Conservation (phyloP, 2,113 vertebrate genomes). For the Sebastes fasciatus region DNA sequence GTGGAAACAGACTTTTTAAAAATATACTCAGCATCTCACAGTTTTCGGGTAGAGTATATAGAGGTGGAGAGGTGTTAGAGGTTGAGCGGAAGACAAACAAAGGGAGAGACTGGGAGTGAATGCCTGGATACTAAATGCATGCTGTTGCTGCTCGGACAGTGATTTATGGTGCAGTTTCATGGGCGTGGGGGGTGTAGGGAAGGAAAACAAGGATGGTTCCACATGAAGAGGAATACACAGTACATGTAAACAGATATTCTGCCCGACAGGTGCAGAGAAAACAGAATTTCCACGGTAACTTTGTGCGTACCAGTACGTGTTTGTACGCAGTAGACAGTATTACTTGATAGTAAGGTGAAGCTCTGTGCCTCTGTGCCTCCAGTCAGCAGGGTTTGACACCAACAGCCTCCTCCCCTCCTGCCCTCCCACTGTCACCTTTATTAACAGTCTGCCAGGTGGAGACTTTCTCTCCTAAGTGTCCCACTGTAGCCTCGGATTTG, state of each 20-base stretch:
- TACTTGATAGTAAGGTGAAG: slow-evolving; percentile 32
- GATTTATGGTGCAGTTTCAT: slow-evolving; percentile 68
- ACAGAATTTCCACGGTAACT: slow-evolving; percentile 1
- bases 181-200: slow-evolving; percentile 22
- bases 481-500: slow-evolving; percentile 53
- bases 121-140: slow-evolving; percentile 50
- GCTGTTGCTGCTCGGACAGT: slow-evolving; percentile 59
- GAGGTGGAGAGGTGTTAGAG: slow-evolving; percentile 20
- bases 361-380: slow-evolving; percentile 28
- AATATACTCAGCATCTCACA: neutral
- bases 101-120: slow-evolving; percentile 10
- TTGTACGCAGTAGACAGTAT: neutral
- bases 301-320: neutral
- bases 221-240: slow-evolving; percentile 30
- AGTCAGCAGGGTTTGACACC: slow-evolving; percentile 67
- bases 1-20: slow-evolving; percentile 18
- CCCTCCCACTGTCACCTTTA: slow-evolving; percentile 78
- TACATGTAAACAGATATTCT: slow-evolving; percentile 30
- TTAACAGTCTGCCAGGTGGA: slow-evolving; percentile 79
- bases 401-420: slow-evolving; percentile 39
- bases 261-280: slow-evolving; percentile 23
- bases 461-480: slow-evolving; percentile 56
- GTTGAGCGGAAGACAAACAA: slow-evolving; percentile 46
- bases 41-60: slow-evolving; percentile 10
- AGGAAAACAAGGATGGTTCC: slow-evolving; percentile 38